Percentiles rank a stretch among this genome's conserved stretches.
Conservation (phyloP, 2,888 invertebrate genomes). For the Cistogaster globosa region DNA sequence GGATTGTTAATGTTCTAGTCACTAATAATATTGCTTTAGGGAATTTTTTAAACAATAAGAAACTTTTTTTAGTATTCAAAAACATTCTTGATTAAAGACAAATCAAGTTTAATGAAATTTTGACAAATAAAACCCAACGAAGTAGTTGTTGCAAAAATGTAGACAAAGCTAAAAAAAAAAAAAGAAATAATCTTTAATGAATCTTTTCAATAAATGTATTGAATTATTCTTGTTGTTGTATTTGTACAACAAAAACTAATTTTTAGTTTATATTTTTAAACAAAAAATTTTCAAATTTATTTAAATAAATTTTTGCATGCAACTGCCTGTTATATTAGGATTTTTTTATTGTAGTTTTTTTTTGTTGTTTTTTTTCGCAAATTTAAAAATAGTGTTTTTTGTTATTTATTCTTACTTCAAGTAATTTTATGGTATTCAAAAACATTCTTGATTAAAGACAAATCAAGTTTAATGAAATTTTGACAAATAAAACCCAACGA, state of each 20-base stretch:
- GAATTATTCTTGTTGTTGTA: neutral
- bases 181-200: slow-evolving; percentile 25
- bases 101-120: too few species aligned
- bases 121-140: neutral
- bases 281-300: neutral
- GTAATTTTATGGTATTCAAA: slow-evolving; percentile 21
- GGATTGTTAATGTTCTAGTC: too few species aligned
- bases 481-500: neutral
- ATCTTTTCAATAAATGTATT: slow-evolving; percentile 3
- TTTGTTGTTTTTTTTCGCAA: neutral
- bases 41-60: too few species aligned
- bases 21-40: too few species aligned
- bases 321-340: slow-evolving; percentile 19
- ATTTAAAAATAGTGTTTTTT: slow-evolving; percentile 25
- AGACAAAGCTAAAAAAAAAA: neutral
- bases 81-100: neutral
- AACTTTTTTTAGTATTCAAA: too few species aligned
- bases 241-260: neutral
- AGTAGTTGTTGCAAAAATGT: slow-evolving; percentile 10
- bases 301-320: neutral
- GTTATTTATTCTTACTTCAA: slow-evolving; percentile 45
- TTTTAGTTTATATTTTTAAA: slow-evolving; percentile 36
- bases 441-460: neutral
- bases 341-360: slow-evolving; percentile 10
- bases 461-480: too few species aligned